Conservation (phyloP, 2,797 vertebrate genomes). For the Galago senegalensis region DNA sequence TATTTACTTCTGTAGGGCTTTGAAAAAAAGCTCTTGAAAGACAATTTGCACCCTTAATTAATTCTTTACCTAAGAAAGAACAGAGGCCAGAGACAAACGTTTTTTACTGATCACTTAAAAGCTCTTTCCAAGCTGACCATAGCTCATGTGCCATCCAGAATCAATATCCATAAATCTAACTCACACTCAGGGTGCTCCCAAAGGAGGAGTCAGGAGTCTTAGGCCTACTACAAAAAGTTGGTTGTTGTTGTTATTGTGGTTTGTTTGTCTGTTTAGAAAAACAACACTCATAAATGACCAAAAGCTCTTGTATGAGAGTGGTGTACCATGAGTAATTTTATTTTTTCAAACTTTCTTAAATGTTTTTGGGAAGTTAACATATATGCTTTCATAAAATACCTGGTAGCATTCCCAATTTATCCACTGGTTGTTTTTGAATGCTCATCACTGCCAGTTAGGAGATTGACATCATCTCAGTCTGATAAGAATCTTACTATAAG, state of each 20-base stretch:
- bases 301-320: not conserved
- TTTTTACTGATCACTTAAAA: not conserved
- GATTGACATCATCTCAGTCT: not conserved
- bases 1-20: not conserved
- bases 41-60: not conserved
- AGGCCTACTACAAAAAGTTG: not conserved
- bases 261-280: not conserved
- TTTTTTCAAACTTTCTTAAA: conserved; percentile 18
- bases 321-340: not conserved
- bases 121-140: not conserved
- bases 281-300: not conserved
- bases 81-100: not conserved
- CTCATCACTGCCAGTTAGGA: not conserved
- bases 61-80: not conserved
- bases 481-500: conserved; percentile 55
- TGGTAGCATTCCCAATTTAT: not conserved
- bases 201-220: not conserved
- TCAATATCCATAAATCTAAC: not conserved
- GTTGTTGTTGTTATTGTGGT: not conserved
- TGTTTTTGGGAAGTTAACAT: not conserved
- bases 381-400: conserved; percentile 10
- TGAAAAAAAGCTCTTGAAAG: not conserved
- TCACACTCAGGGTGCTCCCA: not conserved
- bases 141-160: not conserved
- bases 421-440: not conserved